Evolutionary conservation across 1,140 invertebrate species (phyloP).

Genomic region (Bombus pyrosoma): DNA sequence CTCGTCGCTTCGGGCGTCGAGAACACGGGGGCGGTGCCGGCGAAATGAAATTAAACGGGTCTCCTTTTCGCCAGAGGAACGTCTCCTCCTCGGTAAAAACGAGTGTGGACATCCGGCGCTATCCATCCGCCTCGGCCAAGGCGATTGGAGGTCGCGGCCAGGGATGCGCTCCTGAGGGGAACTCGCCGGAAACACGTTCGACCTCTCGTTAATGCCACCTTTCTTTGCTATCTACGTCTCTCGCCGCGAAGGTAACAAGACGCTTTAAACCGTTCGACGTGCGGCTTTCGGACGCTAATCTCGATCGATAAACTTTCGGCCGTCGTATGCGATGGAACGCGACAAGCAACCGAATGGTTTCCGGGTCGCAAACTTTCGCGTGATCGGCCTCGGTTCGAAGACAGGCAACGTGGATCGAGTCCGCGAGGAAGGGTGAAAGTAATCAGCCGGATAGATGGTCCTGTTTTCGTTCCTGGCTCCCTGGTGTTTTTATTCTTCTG

Average conservation of each 20-base stretch:
- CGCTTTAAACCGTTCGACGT: too few relatives aligned
- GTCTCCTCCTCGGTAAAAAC: constrained; percentile 63
- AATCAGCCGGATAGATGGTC: constrained; percentile 63
- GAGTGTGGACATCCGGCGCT: constrained; percentile 66
- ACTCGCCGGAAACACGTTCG: not conserved
- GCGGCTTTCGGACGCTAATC: not conserved
- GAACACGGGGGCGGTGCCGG: constrained; percentile 58
- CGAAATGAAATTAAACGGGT: constrained; percentile 70
- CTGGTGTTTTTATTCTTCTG: constrained; percentile 65
- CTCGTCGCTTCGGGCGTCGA: constrained; percentile 64
- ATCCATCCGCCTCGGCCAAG: not conserved
- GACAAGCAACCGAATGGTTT: not conserved
- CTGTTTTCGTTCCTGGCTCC: constrained; percentile 60
- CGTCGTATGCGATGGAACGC: not conserved
- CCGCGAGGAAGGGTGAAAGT: constrained; percentile 31
- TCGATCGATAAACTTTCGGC: not conserved
- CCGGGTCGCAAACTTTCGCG: constrained; percentile 19
- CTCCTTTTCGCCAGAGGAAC: constrained; percentile 54
- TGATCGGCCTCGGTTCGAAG: not conserved
- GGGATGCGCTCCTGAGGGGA: not conserved
- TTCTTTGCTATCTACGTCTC: rapidly evolving
- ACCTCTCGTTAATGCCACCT: not conserved
- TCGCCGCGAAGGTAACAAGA: too few relatives aligned
- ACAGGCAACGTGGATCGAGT: not conserved
- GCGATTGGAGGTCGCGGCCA: not conserved